Evolutionary conservation across 2,797 vertebrate species (phyloP).

Genomic region (Hippocampus kuda): DNA sequence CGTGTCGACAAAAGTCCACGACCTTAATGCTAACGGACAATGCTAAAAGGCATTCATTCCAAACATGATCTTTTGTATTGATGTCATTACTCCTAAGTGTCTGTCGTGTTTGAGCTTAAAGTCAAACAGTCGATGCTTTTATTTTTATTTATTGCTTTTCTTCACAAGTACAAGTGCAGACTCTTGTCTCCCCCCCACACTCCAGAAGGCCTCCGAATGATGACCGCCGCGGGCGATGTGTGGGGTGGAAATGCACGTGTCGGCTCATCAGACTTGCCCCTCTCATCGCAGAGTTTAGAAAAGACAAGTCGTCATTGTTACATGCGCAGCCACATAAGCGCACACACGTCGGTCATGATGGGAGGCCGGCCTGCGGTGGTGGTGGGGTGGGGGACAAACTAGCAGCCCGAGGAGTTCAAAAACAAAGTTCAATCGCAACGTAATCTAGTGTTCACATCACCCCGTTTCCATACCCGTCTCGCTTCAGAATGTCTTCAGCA

Average conservation of each 20-base stretch:
- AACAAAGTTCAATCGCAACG: not conserved
- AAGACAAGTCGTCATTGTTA: constrained; percentile 67
- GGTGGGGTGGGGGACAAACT: constrained; percentile 10
- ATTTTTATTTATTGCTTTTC: not conserved
- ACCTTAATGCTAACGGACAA: too few species aligned
- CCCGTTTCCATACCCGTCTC: not conserved
- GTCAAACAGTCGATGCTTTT: too few species aligned
- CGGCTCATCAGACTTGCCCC: constrained; percentile 63
- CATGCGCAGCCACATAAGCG: constrained; percentile 23
- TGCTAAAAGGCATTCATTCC: too few species aligned
- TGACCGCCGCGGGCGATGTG: not conserved
- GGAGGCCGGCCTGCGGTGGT: constrained; percentile 14
- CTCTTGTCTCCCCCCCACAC: not conserved
- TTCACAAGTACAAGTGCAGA: not conserved
- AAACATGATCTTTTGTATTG: not conserved
- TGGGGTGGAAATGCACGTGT: constrained; percentile 23
- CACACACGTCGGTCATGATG: not conserved
- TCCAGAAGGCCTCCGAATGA: constrained; percentile 13
- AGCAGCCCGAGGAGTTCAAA: not conserved
- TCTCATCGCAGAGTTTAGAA: constrained; percentile 59
- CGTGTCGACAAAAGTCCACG: too few species aligned
- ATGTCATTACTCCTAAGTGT: not conserved
- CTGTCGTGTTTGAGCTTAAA: not conserved
- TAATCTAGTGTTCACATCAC: not conserved
- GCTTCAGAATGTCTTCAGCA: not conserved